Base-by-base conservation (phyloP, 2,113 vertebrate species). In the Vombatus ursinus region DNA sequence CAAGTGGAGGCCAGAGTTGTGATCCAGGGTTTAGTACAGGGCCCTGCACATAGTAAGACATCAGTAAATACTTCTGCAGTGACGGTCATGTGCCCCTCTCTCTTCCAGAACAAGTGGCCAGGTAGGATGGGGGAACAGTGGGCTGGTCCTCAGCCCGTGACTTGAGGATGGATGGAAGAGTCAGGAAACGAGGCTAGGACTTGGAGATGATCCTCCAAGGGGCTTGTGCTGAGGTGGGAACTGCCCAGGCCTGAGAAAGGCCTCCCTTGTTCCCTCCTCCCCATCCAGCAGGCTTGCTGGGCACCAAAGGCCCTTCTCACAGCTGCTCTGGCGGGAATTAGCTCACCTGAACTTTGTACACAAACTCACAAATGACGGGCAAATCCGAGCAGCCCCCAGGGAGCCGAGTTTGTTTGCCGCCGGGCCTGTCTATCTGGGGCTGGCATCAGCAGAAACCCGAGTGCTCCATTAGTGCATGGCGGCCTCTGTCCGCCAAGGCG, bases 401-500 rank as follows among this genome's bases (percentile, higher is more conserved):
- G 98, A 97, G 50, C 12, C 92, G 97, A 94, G 96, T 98, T 98
- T 98, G 95, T 98, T 98, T 97, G 97, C 96, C 5, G 25, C 98
- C 96, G 97, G 96, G 90, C 95, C 0, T n/a, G 90, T 97, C 98
- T 98, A 98, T 98, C 98, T 98, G 97, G 95, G 93, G 97, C 98
- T 97, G 98, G 98, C 98, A 99, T 99, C 99, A 90, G 97, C 11
- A 50, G 99, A 99, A 99, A 99, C 98, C 98, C 93, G 98, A 98
- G 98, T 96, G 97, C 96, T 97, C 98, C 98, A 98, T 98, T 98
- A 98, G 93, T 94, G 98, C 95, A 94, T 2, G 1, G 95, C 97
- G 97, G 91, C 95, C 95, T 96, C 98, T 98, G 94, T 93, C 98
- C 54, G 52, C 98, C 54, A 96, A 97, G 98, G 94, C 97, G 97